Evolutionary conservation across 1,140 invertebrate genomes (phyloP), one percentile per base, ranked within the genome.

Genomic region (Orius insidiosus): DNA sequence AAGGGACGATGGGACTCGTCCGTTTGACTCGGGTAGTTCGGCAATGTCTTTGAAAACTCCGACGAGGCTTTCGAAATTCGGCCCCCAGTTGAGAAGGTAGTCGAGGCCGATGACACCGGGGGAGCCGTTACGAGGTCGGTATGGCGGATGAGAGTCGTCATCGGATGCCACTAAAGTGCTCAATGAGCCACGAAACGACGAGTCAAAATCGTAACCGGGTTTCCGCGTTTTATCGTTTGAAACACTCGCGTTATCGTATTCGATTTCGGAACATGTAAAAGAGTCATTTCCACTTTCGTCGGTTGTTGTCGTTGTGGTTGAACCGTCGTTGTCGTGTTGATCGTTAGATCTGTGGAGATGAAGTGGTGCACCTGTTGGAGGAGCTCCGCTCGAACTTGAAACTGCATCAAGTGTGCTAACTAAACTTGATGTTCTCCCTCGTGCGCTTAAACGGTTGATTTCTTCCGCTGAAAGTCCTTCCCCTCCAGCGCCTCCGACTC

Each of bases 191-290:
- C 86, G 71, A 63, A 92, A 92, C 1, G 88, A 93, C 19, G 86
- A 92, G 62, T 92, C 86, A 56, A 92, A 87, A 60, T 93, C 87
- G 55, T 87, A 89, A 10, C 50, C 50, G 1, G 55, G 39, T 10
- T 47, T 49, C 1, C 51, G 47, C 11, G 50, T 48, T 33, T 54
- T 55, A 10, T 54, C 47, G 6, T 78, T 79, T 11, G 72, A 78
- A 14, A 86, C 65, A 52, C 81, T 85, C 50, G 82, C 80, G 56
- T 88, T 85, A 56, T 96, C 90, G 60, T 93, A 94, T 61, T 97
- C 92, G 59, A 95, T 95, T 67, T 97, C 90, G 1, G 90, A 96
- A 63, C 90, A 96, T 0, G 90, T 96, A 65, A 96, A 97, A 50
- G 89, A 94, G 58, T 97, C 92, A 64, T 95, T 93, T 3, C 86